These are phyloP conservation scores for Lamellibrachia columna DNA, from an alignment of 2,888 invertebrate genomes.

Conservation along the genomic window DNA sequence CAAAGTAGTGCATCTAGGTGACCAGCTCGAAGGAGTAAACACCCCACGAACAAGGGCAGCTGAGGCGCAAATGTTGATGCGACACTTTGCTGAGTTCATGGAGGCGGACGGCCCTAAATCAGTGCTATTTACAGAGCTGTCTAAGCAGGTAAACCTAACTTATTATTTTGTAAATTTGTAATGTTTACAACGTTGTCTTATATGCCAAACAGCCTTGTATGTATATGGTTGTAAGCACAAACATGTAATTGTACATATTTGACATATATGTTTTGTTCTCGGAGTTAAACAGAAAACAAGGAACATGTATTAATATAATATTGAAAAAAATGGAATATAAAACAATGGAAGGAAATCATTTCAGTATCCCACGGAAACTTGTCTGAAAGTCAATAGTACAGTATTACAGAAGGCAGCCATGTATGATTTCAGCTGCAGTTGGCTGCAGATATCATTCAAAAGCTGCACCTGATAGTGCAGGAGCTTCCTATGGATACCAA, in stretches of 20 bases:
- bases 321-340: too few species aligned
- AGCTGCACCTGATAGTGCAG: conserved; percentile 92
- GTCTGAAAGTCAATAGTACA: neutral
- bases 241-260: too few species aligned
- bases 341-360: too few species aligned
- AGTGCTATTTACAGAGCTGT: conserved; percentile 85
- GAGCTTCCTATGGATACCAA: conserved; percentile 79
- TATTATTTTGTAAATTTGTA: neutral
- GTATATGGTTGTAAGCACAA: too few species aligned
- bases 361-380: too few species aligned
- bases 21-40: conserved; percentile 95
- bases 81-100: conserved; percentile 90
- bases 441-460: conserved; percentile 97
- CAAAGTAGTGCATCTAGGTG: conserved; percentile 97
- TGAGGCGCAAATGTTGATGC: conserved; percentile 92
- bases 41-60: conserved; percentile 92
- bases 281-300: too few species aligned
- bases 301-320: too few species aligned
- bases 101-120: conserved; percentile 85
- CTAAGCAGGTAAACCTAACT: neutral
- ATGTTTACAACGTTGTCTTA: neutral
- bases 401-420: neutral
- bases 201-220: neutral
- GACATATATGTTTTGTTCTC: too few species aligned
- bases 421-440: conserved; percentile 78